These are phyloP conservation scores for Drosophila flavopinicola DNA, from an alignment of 2,888 invertebrate genomes.

Conservation along the genomic window DNA sequence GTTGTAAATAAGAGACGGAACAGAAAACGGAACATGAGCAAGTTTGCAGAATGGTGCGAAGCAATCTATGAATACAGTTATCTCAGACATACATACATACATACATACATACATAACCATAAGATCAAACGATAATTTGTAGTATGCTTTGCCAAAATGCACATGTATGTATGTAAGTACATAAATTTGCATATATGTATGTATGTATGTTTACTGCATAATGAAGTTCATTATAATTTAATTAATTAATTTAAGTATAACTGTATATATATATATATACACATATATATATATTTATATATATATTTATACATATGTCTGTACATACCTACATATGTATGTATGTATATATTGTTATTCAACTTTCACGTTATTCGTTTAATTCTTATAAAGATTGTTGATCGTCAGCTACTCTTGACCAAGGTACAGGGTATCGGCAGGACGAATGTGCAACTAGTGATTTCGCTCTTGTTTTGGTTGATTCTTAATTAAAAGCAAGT, in stretches of 20 bases:
- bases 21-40: slow-evolving; percentile 40
- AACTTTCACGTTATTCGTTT: too few relatives aligned
- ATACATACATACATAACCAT: slow-evolving; percentile 17
- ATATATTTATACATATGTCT: too few relatives aligned
- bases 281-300: neutral
- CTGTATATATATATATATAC: too few relatives aligned
- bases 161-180: neutral
- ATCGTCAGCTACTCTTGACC: neutral
- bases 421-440: slow-evolving; percentile 1
- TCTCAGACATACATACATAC: slow-evolving; percentile 3
- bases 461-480: slow-evolving; percentile 16
- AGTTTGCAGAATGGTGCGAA: slow-evolving; percentile 33
- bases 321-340: neutral
- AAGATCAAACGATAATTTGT: slow-evolving; percentile 9
- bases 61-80: slow-evolving; percentile 34
- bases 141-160: too few relatives aligned
- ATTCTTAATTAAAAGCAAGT: slow-evolving; percentile 66
- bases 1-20: slow-evolving; percentile 65
- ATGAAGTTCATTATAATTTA: too few relatives aligned
- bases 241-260: too few relatives aligned
- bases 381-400: too few relatives aligned
- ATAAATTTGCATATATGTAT: neutral
- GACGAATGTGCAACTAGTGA: neutral
- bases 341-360: neutral
- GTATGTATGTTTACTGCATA: too few relatives aligned